Percentiles rank a stretch among this genome's conserved stretches.
phyloP scores from a whole-genome alignment of 1,140 invertebrate species.

The Leptestheria dahalacensis region DNA sequence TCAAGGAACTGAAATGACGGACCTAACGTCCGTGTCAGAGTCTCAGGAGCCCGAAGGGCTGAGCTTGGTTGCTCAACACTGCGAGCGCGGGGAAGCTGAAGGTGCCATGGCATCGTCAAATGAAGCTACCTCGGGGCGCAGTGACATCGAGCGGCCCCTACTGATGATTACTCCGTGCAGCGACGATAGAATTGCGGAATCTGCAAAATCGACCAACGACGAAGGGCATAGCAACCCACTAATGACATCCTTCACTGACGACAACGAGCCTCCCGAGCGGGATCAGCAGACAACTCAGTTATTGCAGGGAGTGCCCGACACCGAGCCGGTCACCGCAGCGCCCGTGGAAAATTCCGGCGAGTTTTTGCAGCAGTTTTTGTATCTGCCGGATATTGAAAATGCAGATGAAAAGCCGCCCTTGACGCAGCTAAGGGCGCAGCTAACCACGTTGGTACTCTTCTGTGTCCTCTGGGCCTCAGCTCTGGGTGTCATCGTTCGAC shows the following conservation, averaged over 20 bases:
- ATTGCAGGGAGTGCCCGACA: background rate
- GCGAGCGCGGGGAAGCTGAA: conserved; percentile 2
- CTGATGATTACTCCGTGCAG: conserved; percentile 2
- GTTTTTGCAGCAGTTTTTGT: background rate
- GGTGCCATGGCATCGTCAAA: conserved; percentile 1
- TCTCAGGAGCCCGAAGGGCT: background rate
- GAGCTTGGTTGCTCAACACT: background rate
- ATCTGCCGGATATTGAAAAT: background rate
- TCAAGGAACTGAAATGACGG: background rate
- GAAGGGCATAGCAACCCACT: conserved; percentile 8
- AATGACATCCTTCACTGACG: conserved; percentile 5
- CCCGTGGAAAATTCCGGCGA: no score
- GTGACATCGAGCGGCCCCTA: conserved; percentile 3
- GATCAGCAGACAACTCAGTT: background rate
- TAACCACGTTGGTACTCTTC: background rate
- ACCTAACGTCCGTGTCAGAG: background rate
- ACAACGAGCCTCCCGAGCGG: background rate
- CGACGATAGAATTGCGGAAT: conserved; percentile 2
- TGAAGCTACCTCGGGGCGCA: background rate
- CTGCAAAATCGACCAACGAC: background rate
- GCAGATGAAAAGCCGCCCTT: background rate
- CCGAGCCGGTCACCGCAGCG: no score
- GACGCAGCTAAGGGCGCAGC: background rate
- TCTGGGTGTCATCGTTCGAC: background rate
- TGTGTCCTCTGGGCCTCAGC: background rate